Conservation (phyloP, 2,113 vertebrate species). For the Corythaixoides concolor region DNA sequence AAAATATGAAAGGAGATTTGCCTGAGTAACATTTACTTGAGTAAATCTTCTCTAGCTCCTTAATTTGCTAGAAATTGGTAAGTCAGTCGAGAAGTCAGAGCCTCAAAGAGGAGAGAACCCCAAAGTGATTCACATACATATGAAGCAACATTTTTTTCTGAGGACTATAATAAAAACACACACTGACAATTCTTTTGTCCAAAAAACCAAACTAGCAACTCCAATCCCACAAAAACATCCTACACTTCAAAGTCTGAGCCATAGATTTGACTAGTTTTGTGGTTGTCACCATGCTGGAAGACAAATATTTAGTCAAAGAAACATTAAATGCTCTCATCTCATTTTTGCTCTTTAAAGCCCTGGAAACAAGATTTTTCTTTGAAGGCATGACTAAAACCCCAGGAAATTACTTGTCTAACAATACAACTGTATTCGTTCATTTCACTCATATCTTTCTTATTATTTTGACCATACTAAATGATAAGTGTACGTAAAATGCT, state of each 20-base stretch:
- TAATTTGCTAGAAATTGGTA: not conserved
- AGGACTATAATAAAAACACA: not conserved
- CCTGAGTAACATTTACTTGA: not conserved
- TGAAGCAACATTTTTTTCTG: not conserved
- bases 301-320: not conserved
- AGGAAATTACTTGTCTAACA: not conserved
- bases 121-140: not conserved
- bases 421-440: not conserved
- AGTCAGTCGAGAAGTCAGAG: not conserved
- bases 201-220: not conserved
- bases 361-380: not conserved
- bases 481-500: not conserved
- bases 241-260: not conserved
- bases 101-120: not conserved
- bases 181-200: not conserved
- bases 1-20: not conserved
- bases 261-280: not conserved
- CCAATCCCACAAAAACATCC: not conserved
- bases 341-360: not conserved
- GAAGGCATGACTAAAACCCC: not conserved
- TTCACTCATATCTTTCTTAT: not conserved
- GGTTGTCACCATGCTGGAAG: not conserved
- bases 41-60: not conserved
- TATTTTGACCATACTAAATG: not conserved
- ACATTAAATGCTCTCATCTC: not conserved